Evolutionary conservation across 2,113 vertebrate genomes (phyloP), one percentile per base, ranked within the genome.

Genomic region (Indicator indicator): DNA sequence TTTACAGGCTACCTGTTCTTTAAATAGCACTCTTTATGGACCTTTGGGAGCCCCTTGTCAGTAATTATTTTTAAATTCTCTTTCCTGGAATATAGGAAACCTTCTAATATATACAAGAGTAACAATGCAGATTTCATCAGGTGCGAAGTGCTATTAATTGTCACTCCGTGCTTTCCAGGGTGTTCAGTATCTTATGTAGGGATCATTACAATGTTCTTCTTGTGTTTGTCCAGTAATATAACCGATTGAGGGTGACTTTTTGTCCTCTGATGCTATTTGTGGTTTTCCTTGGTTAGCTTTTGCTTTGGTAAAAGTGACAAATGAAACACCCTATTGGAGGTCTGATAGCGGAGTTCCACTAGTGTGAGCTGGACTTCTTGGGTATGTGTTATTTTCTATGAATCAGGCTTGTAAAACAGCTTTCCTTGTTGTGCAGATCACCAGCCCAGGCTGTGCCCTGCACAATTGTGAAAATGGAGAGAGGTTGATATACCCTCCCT

Each of bases 381-480:
- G 5, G 11, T 65, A 4, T 9, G 2, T 33, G 10, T 21, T 24
- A 0, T 14, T 42, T 69, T 74, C 59, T 56, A 89, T 28, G 38
- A 38, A 28, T 58, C 46, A 30, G 48, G 13, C 48, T 48, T 82
- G 48, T 68, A 44, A 86, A 64, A 5, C 6, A 5, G 28, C 4
- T 79, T 71, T 72, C 5, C 9, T 32, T 48, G 20, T 44, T 48
- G 59, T 27, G 14, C 68, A 30, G 4, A 33, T 79, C 15, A 32
- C 16, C 5, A 15, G 23, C 24, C 17, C 10, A 46, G 60, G 15
- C 14, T 18, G 15, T 55, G n/a, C n/a, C 14, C 33, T 42, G 9
- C 21, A 12, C 10, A 38, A 6, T 54, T 0, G 0, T 10, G 12
- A 21, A 6, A 12, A 9, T 23, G 33, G 20, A 42, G 7, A 11